Base-by-base conservation (phyloP, 2,888 invertebrate species). In the Odontothrips loti region DNA sequence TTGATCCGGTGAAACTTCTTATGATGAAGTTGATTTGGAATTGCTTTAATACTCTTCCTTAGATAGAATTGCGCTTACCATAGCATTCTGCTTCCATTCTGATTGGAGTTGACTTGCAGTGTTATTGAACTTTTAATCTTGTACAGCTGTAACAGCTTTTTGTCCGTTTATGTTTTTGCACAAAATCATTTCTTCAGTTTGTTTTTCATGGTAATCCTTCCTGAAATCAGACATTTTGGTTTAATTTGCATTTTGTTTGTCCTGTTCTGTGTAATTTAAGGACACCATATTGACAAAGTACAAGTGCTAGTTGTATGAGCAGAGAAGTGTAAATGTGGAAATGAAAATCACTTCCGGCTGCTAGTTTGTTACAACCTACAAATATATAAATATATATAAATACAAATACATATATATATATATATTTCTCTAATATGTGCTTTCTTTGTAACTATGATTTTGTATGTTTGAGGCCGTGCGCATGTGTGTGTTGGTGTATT, bases 391-490 rank as follows among this genome's bases (percentile, higher is more conserved):
- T 27, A 75, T 27, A 75, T 75, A 23, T 27, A 75, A 10, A 75
- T 27, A 75, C 3, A 75, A 11, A 27, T 75, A 75, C 6, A 75
- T 27, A 75, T 27, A 68, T 11, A 68, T n/a, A 63, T 68, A 63
- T 63, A 75, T 75, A 75, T 75, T 75, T 75, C 68, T 75, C 68
- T 75, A 75, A 75, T 75, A 75, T 75, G 27, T 75, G 68, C 68
- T 75, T 75, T 75, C 68, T 27, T 75, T 75, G 68, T 75, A 75
- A 75, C 68, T 75, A 75, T 75, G 23, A 75, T n/a, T 27, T n/a
- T 75, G 68, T 27, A 75, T 75, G 68, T 51, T 17, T 75, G 68
- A 75, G 68, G 23, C 23, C n/a, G 68, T 27, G 27, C 27, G 68
- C 68, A 75, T 75, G 68, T 75, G 68, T 75, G 27, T 75, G 23